Evolutionary conservation across 2,113 vertebrate species (phyloP), one percentile per base, ranked within the genome.

Genomic region (Herpailurus yagouaroundi): DNA sequence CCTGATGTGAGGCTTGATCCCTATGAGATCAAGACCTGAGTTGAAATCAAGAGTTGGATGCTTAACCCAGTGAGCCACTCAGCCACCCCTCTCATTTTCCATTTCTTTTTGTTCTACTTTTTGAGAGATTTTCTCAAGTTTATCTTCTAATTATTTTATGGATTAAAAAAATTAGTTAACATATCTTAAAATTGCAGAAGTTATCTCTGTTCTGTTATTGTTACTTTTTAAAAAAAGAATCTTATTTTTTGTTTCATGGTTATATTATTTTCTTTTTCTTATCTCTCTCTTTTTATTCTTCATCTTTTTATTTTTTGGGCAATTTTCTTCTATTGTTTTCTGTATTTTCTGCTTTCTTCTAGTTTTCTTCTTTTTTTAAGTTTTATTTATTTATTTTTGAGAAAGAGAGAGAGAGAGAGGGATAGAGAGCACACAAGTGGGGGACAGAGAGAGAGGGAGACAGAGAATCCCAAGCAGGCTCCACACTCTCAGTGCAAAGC

Each of bases 91-190:
- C 7, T 69, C 7, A 29, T 57, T 94, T 79, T 80, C 73, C 23
- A 50, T 79, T 66, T 52, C 45, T 45, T 94, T 94, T 87, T 55
- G 36, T 79, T 79, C 50, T 36, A 69, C 29, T 27, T 45, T 31
- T 80, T 80, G 74, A 25, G 57, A 87, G 92, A 69, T 48, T 48
- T 94, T 87, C 83, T 94, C 11, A 33, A 64, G 38, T 87, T 69
- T 87, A 80, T 48, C 29, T 88, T 87, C 36, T 23, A 94, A 36
- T 88, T 94, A 87, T 80, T 93, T 88, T 88, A 57, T 16, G 15
- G 48, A 36, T 57, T 80, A 36, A 69, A 87, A 91, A 48, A 68
- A 57, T 57, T 45, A 81, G n/a, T 29, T 73, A 92, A 60, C 5
- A 45, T 57, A 71, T 83, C 66, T 92, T 71, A 71, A 88, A 71